A percentile compares a stretch with the other conserved stretches of the same genome.
Evolutionary conservation across 1,140 invertebrate genomes (phyloP).

Genomic region (Mesaphorura yosii): DNA sequence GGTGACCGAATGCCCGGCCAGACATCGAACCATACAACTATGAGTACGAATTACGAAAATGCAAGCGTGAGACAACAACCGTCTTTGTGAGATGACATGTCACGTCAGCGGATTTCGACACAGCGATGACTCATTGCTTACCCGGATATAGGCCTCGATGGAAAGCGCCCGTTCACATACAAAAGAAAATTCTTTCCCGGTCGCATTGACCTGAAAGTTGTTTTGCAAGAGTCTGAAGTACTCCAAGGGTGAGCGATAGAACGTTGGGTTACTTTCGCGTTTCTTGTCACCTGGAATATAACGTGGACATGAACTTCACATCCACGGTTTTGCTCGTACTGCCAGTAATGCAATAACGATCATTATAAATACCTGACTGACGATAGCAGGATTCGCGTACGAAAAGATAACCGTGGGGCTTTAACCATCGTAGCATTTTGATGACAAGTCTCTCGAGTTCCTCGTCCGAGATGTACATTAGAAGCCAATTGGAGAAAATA

Average conservation of each 20-base stretch:
- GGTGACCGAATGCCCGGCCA: too few relatives aligned
- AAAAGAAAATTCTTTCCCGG: slow-evolving; percentile 35
- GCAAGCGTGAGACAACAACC: too few relatives aligned
- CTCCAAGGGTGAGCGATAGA: slow-evolving; percentile 41
- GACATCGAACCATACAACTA: too few relatives aligned
- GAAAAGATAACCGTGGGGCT: slow-evolving; percentile 43
- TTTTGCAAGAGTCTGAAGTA: slow-evolving; percentile 36
- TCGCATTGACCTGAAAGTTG: slow-evolving; percentile 24
- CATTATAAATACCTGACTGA: slow-evolving; percentile 39
- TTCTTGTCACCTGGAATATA: slow-evolving; percentile 34
- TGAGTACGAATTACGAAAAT: too few relatives aligned
- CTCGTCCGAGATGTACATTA: slow-evolving; percentile 48
- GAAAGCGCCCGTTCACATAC: slow-evolving; percentile 36
- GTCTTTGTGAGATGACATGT: too few relatives aligned
- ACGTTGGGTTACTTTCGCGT: slow-evolving; percentile 41
- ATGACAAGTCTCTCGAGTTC: slow-evolving; percentile 41
- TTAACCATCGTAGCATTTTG: slow-evolving; percentile 43
- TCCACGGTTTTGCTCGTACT: too few relatives aligned
- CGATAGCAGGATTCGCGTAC: slow-evolving; percentile 43
- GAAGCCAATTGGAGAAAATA: slow-evolving; percentile 51
- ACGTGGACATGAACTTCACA: not conserved
- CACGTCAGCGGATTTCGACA: too few relatives aligned
- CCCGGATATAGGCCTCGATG: slow-evolving; percentile 45
- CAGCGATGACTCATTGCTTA: slow-evolving; percentile 31
- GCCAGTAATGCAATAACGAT: too few relatives aligned